phyloP scores from a whole-genome alignment of 2,113 vertebrate species.

The Candoia aspera region DNA sequence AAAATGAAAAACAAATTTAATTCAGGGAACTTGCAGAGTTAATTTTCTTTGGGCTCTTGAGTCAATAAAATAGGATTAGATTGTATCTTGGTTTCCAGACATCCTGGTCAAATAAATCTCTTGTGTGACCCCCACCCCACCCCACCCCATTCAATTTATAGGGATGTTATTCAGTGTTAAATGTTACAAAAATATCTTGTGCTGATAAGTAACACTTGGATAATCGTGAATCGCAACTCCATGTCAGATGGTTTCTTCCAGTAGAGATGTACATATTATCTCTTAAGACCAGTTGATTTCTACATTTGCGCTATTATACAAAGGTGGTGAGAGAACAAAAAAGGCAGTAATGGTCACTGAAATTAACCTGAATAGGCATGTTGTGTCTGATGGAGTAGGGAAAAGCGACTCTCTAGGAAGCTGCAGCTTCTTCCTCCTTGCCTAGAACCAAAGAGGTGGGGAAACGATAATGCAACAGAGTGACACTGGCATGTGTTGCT shows the following conservation, averaged over 20 bases:
- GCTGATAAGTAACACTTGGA: background rate
- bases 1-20: slow-evolving; percentile 37
- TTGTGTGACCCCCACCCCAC: background rate
- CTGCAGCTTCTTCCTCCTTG: background rate
- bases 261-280: background rate
- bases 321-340: background rate
- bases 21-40: slow-evolving; percentile 13
- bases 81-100: slow-evolving; percentile 46
- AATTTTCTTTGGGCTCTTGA: slow-evolving; percentile 19
- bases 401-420: background rate
- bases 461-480: background rate
- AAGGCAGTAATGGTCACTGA: background rate
- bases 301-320: background rate
- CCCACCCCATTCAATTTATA: background rate
- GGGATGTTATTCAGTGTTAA: slow-evolving; percentile 5
- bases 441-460: background rate
- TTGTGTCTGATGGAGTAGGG: background rate
- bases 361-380: too few species aligned
- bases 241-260: slow-evolving; percentile 21
- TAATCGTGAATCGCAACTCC: background rate
- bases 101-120: background rate
- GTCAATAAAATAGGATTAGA: slow-evolving; percentile 33
- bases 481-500: background rate
- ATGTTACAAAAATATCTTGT: slow-evolving; percentile 3
- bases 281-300: slow-evolving; percentile 11